Evolutionary conservation across 2,797 vertebrate genomes (phyloP).

Genomic region (Peromyscus eremicus): DNA sequence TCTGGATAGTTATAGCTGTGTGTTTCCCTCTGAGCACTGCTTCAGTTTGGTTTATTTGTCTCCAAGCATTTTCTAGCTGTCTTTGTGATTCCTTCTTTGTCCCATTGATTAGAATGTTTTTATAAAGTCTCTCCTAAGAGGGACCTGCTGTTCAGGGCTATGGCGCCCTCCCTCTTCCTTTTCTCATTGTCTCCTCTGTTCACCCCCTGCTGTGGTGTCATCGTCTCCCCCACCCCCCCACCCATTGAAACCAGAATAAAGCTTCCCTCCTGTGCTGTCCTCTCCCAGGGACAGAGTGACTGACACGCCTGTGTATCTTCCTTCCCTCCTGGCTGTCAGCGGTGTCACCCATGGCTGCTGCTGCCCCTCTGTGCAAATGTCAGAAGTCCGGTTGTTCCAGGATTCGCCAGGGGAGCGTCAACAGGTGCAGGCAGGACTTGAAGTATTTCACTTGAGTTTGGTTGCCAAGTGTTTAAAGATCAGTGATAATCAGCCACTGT

Average conservation of each 20-base stretch:
- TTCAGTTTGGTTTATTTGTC: not conserved
- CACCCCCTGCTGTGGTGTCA: not conserved
- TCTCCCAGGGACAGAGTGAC: not conserved
- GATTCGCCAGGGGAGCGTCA: not conserved
- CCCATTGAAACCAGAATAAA: not conserved
- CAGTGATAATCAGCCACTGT: not conserved
- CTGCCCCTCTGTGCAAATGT: not conserved
- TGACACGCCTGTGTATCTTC: not conserved
- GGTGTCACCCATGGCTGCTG: not conserved
- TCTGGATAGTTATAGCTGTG: not conserved
- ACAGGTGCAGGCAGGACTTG: not conserved
- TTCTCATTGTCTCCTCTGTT: not conserved
- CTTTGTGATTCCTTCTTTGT: not conserved
- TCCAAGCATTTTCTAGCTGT: not conserved
- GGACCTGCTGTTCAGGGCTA: not conserved
- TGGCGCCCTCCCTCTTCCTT: not conserved
- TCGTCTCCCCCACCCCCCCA: no score
- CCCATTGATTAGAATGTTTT: not conserved
- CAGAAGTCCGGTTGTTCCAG: not conserved
- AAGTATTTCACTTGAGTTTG: not conserved
- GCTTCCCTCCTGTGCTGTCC: not conserved
- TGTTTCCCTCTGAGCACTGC: not conserved
- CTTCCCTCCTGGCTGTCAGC: not conserved
- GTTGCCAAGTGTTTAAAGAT: slow-evolving; percentile 13
- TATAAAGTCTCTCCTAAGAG: not conserved